Evolutionary conservation across 2,113 vertebrate genomes (phyloP).

Genomic region (Nycticorax nycticorax): DNA sequence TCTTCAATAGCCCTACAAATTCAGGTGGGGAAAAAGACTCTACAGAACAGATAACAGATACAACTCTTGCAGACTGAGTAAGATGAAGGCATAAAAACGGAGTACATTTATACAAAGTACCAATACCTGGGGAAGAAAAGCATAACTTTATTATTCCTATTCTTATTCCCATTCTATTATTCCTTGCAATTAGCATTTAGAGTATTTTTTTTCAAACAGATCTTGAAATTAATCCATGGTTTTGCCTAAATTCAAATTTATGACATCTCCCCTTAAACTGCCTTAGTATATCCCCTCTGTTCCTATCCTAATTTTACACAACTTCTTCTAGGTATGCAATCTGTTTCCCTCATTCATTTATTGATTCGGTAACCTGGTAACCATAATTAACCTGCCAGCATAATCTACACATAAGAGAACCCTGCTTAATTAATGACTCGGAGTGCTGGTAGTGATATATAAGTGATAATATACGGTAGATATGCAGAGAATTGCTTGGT

Average conservation of each 20-base stretch:
- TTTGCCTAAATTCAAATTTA: background rate
- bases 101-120: background rate
- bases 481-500: background rate
- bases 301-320: background rate
- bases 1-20: background rate
- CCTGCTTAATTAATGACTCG: conserved; percentile 27
- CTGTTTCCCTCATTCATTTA: background rate
- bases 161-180: background rate
- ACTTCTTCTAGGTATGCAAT: background rate
- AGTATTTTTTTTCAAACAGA: background rate
- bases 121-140: background rate
- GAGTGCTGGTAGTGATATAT: background rate
- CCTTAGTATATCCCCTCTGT: background rate
- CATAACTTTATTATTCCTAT: background rate
- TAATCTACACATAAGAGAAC: conserved; percentile 18
- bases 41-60: background rate
- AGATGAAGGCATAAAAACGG: background rate
- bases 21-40: background rate
- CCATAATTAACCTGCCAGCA: conserved; percentile 48
- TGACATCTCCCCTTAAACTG: background rate
- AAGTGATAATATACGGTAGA: background rate
- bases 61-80: background rate
- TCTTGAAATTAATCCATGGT: background rate
- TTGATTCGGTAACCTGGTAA: conserved; percentile 38
- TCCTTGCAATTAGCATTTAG: background rate